phyloP scores from a whole-genome alignment of 1,140 invertebrate genomes.

The Sycobia sp. region DNA sequence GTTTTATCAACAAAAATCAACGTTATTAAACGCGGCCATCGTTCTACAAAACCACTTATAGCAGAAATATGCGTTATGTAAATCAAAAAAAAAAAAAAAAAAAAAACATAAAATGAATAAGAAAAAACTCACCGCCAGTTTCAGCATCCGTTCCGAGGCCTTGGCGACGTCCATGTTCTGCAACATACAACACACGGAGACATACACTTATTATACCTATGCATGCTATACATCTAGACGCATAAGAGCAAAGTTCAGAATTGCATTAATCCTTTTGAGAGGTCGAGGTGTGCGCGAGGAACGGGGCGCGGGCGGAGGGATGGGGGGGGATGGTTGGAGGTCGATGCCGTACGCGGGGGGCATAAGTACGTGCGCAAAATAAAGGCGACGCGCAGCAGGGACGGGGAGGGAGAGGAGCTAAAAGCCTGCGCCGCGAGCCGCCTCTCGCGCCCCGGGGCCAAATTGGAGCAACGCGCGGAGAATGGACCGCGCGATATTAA shows the following conservation, averaged over 20 bases:
- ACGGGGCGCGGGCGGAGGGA: not conserved
- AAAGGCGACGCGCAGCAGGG: not conserved
- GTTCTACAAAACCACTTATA: too few species aligned
- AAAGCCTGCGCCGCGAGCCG: not conserved
- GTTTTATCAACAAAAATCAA: too few species aligned
- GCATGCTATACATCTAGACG: slow-evolving; percentile 41
- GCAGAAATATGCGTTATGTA: too few species aligned
- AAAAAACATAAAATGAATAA: too few species aligned
- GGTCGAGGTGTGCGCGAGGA: not conserved
- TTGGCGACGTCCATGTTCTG: slow-evolving; percentile 87
- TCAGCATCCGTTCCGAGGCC: slow-evolving; percentile 81
- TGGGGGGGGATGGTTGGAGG: too few species aligned
- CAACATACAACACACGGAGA: slow-evolving; percentile 56
- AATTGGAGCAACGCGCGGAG: slow-evolving; percentile 36
- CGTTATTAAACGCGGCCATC: too few species aligned
- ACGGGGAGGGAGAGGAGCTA: not conserved
- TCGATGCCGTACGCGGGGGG: not conserved
- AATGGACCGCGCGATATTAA: slow-evolving; percentile 21
- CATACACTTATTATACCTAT: too few species aligned
- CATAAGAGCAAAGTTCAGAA: slow-evolving; percentile 20
- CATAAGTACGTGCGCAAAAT: slow-evolving; percentile 3
- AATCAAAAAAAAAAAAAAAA: too few species aligned
- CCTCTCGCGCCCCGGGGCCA: slow-evolving; percentile 14
- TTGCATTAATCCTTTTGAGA: slow-evolving; percentile 27
- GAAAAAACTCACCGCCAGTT: slow-evolving; percentile 81